These are phyloP conservation scores for Hedychridium roseum DNA, from an alignment of 2,888 invertebrate genomes.

Conservation along the genomic window DNA sequence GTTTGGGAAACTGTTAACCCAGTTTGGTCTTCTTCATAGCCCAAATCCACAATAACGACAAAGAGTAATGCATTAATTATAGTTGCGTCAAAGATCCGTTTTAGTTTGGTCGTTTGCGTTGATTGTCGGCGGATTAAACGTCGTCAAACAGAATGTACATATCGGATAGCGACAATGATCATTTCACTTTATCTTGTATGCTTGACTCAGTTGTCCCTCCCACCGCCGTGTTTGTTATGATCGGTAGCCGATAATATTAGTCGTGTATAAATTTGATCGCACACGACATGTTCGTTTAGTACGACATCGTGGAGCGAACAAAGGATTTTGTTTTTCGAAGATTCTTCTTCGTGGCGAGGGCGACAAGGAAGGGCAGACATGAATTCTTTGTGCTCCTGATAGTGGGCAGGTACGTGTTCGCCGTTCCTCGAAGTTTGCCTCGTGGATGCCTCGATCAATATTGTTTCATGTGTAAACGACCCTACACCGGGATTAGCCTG, in stretches of 20 bases:
- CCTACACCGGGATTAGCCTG: neutral
- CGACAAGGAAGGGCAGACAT: neutral
- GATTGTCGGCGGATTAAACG: no score
- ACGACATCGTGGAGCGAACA: neutral
- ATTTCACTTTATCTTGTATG: neutral
- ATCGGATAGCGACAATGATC: conserved; percentile 1
- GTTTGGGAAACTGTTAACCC: conserved; percentile 41
- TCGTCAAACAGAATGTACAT: no score
- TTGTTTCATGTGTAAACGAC: conserved; percentile 1
- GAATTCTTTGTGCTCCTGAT: neutral
- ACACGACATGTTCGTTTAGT: neutral
- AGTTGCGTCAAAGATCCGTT: no score
- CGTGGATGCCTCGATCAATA: neutral
- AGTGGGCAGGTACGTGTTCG: neutral
- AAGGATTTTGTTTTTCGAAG: neutral
- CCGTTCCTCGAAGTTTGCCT: neutral
- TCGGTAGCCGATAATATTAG: neutral
- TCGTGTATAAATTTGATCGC: neutral
- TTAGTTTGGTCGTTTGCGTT: no score
- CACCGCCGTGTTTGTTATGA: neutral
- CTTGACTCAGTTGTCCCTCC: neutral
- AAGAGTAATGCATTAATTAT: no score
- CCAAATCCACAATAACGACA: no score
- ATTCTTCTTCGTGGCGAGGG: neutral
- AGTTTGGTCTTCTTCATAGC: no score